Evolutionary conservation across 2,888 invertebrate species (phyloP).

Genomic region (Lamellibrachia columna): DNA sequence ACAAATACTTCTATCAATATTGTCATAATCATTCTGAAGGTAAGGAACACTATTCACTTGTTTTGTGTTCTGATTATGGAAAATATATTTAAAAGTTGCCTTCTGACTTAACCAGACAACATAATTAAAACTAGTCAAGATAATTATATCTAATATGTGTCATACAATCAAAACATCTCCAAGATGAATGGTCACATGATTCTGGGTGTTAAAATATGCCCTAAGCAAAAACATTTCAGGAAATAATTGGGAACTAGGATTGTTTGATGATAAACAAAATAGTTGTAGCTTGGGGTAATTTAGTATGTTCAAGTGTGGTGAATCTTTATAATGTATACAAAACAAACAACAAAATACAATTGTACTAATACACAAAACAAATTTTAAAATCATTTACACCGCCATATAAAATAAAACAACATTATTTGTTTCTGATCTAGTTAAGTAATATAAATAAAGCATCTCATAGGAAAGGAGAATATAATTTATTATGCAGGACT

Average conservation of each 20-base stretch:
- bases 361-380: not conserved
- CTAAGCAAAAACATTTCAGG: no score
- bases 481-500: not conserved
- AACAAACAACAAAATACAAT: not conserved
- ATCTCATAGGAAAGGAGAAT: not conserved
- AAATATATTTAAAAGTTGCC: no score
- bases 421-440: not conserved
- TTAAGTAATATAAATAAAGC: not conserved
- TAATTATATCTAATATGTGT: no score
- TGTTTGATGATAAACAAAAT: not conserved
- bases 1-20: no score
- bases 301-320: not conserved
- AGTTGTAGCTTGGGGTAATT: not conserved
- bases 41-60: no score
- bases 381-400: not conserved
- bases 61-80: no score
- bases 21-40: no score
- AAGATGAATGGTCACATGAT: not conserved
- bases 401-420: not conserved
- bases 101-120: no score
- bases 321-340: not conserved
- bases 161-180: not conserved
- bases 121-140: no score
- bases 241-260: no score
- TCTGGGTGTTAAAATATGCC: no score